These are phyloP conservation scores for Drosophila sordidapex DNA, from an alignment of 2,888 invertebrate species.

Conservation along the genomic window DNA sequence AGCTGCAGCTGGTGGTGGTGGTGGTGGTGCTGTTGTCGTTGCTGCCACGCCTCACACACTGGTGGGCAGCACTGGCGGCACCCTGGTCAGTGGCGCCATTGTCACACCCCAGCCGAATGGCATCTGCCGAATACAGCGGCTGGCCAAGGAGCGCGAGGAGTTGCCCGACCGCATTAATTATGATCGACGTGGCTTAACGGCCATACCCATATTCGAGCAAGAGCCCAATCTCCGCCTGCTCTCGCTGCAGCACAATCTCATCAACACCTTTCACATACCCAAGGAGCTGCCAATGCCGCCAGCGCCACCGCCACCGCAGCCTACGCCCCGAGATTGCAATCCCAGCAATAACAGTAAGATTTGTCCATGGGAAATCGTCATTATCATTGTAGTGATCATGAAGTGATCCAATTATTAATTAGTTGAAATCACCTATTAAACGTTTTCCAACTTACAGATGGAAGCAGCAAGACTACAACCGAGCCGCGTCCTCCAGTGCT, in stretches of 20 bases:
- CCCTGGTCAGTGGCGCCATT: conserved; percentile 70
- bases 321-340: conserved; percentile 47
- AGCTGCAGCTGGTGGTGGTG: neutral
- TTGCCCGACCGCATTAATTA: conserved; percentile 95
- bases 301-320: conserved; percentile 31
- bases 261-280: conserved; percentile 86
- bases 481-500: conserved; percentile 30
- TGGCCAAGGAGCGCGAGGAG: conserved; percentile 91
- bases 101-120: conserved; percentile 83
- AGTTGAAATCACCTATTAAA: neutral
- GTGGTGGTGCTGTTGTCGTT: conserved; percentile 32
- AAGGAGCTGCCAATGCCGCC: conserved; percentile 66
- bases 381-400: neutral
- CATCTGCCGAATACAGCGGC: conserved; percentile 88
- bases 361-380: neutral
- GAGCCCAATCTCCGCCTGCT: conserved; percentile 92
- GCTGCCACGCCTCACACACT: conserved; percentile 56
- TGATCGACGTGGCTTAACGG: conserved; percentile 93
- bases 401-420: neutral
- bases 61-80: conserved; percentile 58
- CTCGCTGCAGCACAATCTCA: conserved; percentile 96
- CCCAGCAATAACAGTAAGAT: conserved; percentile 33
- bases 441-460: neutral
- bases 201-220: conserved; percentile 91
- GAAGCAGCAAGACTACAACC: conserved; percentile 2